Conservation (phyloP, 2,797 vertebrate species). For the Choloepus didactylus region DNA sequence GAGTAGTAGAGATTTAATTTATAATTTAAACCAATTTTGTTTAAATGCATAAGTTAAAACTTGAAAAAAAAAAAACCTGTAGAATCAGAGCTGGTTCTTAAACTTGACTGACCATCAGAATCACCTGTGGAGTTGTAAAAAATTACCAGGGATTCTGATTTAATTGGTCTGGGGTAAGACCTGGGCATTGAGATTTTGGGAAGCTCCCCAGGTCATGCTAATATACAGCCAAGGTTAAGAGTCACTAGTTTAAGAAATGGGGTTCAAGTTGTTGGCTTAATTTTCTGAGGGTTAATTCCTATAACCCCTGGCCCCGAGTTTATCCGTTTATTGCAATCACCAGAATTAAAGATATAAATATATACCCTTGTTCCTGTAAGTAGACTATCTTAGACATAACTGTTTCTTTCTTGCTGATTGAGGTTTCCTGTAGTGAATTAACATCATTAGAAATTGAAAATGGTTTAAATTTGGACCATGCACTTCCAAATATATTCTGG, state of each 20-base stretch:
- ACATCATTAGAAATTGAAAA: constrained; percentile 2
- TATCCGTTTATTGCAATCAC: not conserved
- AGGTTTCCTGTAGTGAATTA: constrained; percentile 13
- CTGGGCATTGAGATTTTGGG: not conserved
- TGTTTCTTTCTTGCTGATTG: constrained; percentile 24
- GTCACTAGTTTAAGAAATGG: constrained; percentile 40
- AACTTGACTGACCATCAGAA: constrained; percentile 2
- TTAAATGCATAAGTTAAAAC: not conserved
- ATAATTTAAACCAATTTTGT: constrained; percentile 31
- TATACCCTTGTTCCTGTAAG: constrained; percentile 8
- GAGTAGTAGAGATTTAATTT: constrained; percentile 56
- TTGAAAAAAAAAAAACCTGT: constrained; percentile 58
- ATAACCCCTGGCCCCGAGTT: not conserved
- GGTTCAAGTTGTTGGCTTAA: constrained; percentile 62
- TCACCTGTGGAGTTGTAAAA: not conserved
- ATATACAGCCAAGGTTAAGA: constrained; percentile 40
- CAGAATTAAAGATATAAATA: constrained; percentile 57
- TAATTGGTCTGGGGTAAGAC: constrained; percentile 49
- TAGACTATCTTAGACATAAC: not conserved
- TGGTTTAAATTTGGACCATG: constrained; percentile 34
- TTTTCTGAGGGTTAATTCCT: constrained; percentile 60
- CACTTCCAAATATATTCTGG: not conserved
- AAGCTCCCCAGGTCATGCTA: constrained; percentile 6
- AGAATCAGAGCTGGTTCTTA: not conserved
- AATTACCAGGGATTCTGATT: constrained; percentile 34